Base-by-base conservation (phyloP, 2,797 vertebrate species). In the Alfaro cultratus region DNA sequence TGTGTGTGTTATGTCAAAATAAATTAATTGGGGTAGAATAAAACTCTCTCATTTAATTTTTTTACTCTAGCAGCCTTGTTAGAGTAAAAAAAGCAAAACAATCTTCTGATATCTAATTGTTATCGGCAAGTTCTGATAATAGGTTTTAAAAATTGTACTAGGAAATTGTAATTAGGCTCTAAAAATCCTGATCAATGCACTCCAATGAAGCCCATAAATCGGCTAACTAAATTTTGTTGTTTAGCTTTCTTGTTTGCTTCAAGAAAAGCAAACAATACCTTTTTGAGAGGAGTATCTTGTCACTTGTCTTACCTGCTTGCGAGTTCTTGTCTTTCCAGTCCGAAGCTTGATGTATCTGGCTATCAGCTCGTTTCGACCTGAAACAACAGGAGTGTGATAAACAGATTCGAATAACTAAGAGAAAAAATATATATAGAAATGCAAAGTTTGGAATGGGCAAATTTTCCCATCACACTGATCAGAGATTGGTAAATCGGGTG, bases 261-360 rank as follows among this genome's bases (percentile, higher is more conserved):
- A 51, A 51, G 21, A 23, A 51, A 23, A 23, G 21, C 49, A 23
- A 51, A 23, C 21, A 21, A 15, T 16, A 6, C 11, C 41, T 18
- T 21, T 60, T n/a, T 0, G 26, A 45, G 15, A 62, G n/a, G 7
- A 77, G 26, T 21, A 3, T 36, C 60, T 76, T 3, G 13, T 87
- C 83, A 83, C 41, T 82, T 76, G 80, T 93, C 97, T 97, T 97
- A 99, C 99, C 98, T 99, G 99, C 94, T 99, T 99, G 90, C 99
- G 97, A 93, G 99, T 99, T 95, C 99, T 97, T 89, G 99, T 99
- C 96, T 99, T 99, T 80, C 99, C 99, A 12, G 99, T 99, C 88
- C 99, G 97, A 86, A 99, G 97, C 93, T 99, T 99, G 96, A 99
- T 99, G 96, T 99, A 99, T 97, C 99, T 97, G 91, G 99, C 99